Evolutionary conservation across 2,797 vertebrate species (phyloP).

Genomic region (Babyrousa celebensis): DNA sequence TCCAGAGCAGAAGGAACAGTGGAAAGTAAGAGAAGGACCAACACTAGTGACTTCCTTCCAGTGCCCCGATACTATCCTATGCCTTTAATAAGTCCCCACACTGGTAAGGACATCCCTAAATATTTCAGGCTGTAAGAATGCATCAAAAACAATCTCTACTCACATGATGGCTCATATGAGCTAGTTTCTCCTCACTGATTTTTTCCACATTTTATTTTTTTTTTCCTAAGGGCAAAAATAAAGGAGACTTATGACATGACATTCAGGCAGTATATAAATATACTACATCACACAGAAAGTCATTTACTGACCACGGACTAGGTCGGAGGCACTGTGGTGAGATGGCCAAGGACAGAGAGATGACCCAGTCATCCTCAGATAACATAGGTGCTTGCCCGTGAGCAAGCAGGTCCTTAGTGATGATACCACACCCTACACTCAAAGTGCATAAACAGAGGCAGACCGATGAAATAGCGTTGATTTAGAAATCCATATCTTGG

Average conservation of each 20-base stretch:
- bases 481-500: neutral
- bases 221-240: neutral
- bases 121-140: neutral
- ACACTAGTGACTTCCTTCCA: neutral
- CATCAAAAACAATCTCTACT: neutral
- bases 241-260: conserved; percentile 8
- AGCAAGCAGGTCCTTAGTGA: neutral
- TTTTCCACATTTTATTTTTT: neutral
- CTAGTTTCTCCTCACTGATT: neutral
- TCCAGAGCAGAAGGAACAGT: neutral
- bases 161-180: neutral
- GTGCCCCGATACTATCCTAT: neutral
- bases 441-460: neutral
- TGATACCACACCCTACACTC: neutral
- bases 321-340: neutral
- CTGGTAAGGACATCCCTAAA: neutral
- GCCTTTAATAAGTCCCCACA: no score
- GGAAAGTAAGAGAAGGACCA: neutral
- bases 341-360: neutral
- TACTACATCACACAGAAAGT: neutral
- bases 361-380: neutral
- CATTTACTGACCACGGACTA: neutral
- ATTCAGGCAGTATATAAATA: neutral
- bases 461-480: neutral
- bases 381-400: neutral